Evolutionary conservation across 2,797 vertebrate genomes (phyloP).

Genomic region (Rhynchonycteris naso): DNA sequence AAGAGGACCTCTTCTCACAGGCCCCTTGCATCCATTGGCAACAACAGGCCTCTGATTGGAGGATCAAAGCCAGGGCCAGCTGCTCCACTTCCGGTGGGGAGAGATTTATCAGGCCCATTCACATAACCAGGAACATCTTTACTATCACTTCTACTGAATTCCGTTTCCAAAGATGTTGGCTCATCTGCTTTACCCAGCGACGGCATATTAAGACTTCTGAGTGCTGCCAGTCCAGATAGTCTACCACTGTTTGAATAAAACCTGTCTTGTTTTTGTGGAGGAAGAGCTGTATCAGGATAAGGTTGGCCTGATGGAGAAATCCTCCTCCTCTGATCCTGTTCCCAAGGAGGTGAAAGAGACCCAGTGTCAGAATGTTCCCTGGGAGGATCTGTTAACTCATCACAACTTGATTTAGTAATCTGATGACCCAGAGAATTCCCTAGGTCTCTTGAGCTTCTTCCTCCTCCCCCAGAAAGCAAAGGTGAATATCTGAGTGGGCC

Average conservation of each 20-base stretch:
- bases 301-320: constrained; percentile 90
- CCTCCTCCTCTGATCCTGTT: constrained; percentile 91
- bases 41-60: constrained; percentile 78
- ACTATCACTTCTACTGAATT: constrained; percentile 80
- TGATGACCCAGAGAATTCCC: constrained; percentile 85
- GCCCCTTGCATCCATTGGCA: constrained; percentile 84
- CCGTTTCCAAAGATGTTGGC: constrained; percentile 81
- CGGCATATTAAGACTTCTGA: constrained; percentile 84
- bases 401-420: constrained; percentile 82
- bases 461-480: constrained; percentile 90
- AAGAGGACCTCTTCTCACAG: constrained; percentile 83
- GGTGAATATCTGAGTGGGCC: constrained; percentile 95
- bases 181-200: constrained; percentile 89
- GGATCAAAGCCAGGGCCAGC: constrained; percentile 72
- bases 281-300: constrained; percentile 88
- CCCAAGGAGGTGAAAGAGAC: constrained; percentile 95
- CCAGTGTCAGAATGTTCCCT: constrained; percentile 94
- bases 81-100: constrained; percentile 73
- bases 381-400: constrained; percentile 86
- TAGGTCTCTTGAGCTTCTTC: constrained; percentile 90
- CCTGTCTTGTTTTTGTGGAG: constrained; percentile 90
- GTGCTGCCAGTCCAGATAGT: constrained; percentile 89
- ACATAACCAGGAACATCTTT: constrained; percentile 80
- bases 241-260: constrained; percentile 87
- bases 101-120: constrained; percentile 66